A percentile compares a stretch with the other conserved stretches of the same genome.
Evolutionary conservation across 2,888 invertebrate species (phyloP).

Genomic region (Tachystola acroxantha): DNA sequence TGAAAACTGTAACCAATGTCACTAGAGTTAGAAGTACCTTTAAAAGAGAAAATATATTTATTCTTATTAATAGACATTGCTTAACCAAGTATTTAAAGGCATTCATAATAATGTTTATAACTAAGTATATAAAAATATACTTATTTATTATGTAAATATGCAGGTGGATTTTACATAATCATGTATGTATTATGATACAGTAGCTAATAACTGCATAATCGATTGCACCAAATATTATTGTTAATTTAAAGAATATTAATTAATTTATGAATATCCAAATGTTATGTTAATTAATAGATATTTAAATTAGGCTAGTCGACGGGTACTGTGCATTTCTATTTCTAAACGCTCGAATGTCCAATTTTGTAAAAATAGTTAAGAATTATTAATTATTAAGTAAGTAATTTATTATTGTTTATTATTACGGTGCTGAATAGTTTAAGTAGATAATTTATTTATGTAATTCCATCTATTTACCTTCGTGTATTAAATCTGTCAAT

Average conservation of each 20-base stretch:
- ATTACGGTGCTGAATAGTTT: constrained; percentile 53
- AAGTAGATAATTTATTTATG: constrained; percentile 34
- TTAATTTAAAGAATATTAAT: constrained; percentile 22
- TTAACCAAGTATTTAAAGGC: constrained; percentile 24
- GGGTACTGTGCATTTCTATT: constrained; percentile 71
- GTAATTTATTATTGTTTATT: constrained; percentile 30
- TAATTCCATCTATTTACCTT: constrained; percentile 24
- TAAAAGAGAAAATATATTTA: constrained; percentile 20
- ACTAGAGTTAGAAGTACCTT: constrained; percentile 12
- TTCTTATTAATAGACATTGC: constrained; percentile 18
- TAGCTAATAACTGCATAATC: constrained; percentile 30
- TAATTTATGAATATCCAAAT: constrained; percentile 14
- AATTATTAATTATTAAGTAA: constrained; percentile 16
- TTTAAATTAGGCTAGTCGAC: constrained; percentile 64
- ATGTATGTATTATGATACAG: constrained; percentile 26
- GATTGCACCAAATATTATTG: constrained; percentile 45
- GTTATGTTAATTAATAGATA: constrained; percentile 24
- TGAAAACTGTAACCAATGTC: constrained; percentile 26
- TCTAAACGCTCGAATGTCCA: constrained; percentile 58
- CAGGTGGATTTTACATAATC: constrained; percentile 26
- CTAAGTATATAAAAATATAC: constrained; percentile 18
- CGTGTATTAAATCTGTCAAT: constrained; percentile 22
- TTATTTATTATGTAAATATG: constrained; percentile 32
- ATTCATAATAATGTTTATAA: constrained; percentile 16
- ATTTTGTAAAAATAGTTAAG: constrained; percentile 63